Conservation (phyloP, 2,113 vertebrate species). For the Ivindomyrus marchei region DNA sequence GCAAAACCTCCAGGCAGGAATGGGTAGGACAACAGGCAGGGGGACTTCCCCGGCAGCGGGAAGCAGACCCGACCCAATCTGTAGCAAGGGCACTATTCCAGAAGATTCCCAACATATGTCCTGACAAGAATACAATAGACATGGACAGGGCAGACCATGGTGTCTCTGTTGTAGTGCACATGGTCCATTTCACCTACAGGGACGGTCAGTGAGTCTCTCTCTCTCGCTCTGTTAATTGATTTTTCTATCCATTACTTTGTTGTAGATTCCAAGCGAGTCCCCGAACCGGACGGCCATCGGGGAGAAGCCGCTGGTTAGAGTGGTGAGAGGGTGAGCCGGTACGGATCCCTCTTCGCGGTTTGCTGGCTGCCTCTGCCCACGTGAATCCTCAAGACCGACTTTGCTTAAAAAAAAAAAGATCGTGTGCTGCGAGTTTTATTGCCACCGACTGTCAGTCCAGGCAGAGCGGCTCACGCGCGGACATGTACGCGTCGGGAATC, state of each 20-base stretch:
- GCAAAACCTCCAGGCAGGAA: slow-evolving; percentile 49
- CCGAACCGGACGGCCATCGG: slow-evolving; percentile 58
- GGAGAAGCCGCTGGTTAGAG: slow-evolving; percentile 56
- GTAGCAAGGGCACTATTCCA: slow-evolving; percentile 47
- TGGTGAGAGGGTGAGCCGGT: slow-evolving; percentile 38
- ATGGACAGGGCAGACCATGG: slow-evolving; percentile 55
- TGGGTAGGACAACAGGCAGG: slow-evolving; percentile 55
- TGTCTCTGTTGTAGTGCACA: slow-evolving; percentile 46
- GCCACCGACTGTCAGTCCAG: slow-evolving; percentile 52
- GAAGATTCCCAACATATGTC: slow-evolving; percentile 60
- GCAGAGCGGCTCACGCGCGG: slow-evolving; percentile 28
- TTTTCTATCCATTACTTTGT: slow-evolving; percentile 69
- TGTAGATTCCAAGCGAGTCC: slow-evolving; percentile 62
- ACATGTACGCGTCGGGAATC: not conserved
- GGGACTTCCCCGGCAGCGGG: slow-evolving; percentile 41
- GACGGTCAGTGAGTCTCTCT: slow-evolving; percentile 53
- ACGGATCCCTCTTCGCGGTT: slow-evolving; percentile 7
- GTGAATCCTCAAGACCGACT: slow-evolving; percentile 28
- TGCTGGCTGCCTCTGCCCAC: slow-evolving; percentile 21
- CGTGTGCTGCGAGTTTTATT: slow-evolving; percentile 64
- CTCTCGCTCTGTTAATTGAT: slow-evolving; percentile 61
- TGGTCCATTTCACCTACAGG: slow-evolving; percentile 64
- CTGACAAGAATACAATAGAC: slow-evolving; percentile 56
- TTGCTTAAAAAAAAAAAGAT: slow-evolving; percentile 45
- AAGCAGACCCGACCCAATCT: slow-evolving; percentile 39